Base-by-base conservation (phyloP, 2,113 vertebrate genomes). In the Cyphomyrus plagiostoma region DNA sequence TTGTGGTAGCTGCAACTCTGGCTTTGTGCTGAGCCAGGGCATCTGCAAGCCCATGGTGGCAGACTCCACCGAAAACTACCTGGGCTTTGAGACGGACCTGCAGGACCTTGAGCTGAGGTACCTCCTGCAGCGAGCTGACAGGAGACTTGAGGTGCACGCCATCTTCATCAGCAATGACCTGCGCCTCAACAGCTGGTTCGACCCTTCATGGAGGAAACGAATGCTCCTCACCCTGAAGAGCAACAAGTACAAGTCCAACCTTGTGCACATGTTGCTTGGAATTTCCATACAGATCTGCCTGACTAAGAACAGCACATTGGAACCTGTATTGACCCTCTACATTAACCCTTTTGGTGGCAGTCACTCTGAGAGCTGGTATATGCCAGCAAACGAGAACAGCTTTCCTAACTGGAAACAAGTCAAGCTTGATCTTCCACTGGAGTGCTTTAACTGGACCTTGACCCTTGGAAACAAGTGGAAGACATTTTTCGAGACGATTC, bases 161-260 rank as follows among this genome's bases (percentile, higher is more conserved):
- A 99, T 99, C 66, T 99, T 99, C 92, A 99, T 99, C 94, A 99
- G 98, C 95, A 99, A 99, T 0, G 98, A 99, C 92, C 98, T 99
- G 98, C 97, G 98, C 19, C 97, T 99, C 66, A 99, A 99, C 91
- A 99, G 97, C 94, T 99, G 98, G 98, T 99, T 99, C 3, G 98
- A 99, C 90, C 98, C 98, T 0, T 98, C 98, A 0, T 99, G 98
- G 98, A 95, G 98, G 5, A 99, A 99, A 92, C 90, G 98, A 50
- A 99, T 99, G 98, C 95, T 99, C 1, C 96, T 99, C 88, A 99
- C 98, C 0, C 93, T 99, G 17, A 99, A 99, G 94, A 99, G 98
- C 90, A 99, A 99, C 96, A 99, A 99, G 92, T 99, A 99, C 94
- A 99, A 99, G 94, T 97, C 98, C 26, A 99, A 98, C 91, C 95